Conservation (phyloP, 2,797 vertebrate species). For the Clarias fuscus region DNA sequence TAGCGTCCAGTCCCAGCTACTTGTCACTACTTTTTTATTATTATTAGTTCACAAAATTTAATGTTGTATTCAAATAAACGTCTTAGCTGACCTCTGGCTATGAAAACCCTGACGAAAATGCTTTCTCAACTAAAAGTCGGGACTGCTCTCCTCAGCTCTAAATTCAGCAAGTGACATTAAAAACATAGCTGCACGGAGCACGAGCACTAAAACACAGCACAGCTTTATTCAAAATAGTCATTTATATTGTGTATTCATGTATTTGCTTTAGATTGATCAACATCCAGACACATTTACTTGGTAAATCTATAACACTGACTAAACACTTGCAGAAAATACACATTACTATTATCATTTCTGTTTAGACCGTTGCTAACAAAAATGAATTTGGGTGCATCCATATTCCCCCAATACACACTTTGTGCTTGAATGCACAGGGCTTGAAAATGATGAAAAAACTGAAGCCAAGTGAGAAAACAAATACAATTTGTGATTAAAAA, state of each 20-base stretch:
- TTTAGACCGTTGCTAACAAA: neutral
- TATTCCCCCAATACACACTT: too few species aligned
- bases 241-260: neutral
- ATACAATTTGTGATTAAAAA: slow-evolving; percentile 4
- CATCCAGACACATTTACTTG: neutral
- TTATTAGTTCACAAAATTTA: neutral
- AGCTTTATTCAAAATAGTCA: neutral
- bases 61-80: neutral
- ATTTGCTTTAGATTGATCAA: neutral
- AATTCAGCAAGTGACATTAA: neutral
- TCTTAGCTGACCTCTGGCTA: neutral
- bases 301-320: neutral
- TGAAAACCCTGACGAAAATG: neutral
- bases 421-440: neutral
- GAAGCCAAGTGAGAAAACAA: neutral
- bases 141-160: too few species aligned
- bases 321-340: neutral
- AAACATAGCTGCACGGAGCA: neutral
- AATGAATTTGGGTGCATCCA: neutral
- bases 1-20: neutral
- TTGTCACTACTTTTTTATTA: neutral
- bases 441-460: neutral
- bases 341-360: neutral
- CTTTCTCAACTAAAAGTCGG: neutral
- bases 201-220: neutral